phyloP scores from a whole-genome alignment of 2,888 invertebrate genomes.

The Trissolcus brochymenae region DNA sequence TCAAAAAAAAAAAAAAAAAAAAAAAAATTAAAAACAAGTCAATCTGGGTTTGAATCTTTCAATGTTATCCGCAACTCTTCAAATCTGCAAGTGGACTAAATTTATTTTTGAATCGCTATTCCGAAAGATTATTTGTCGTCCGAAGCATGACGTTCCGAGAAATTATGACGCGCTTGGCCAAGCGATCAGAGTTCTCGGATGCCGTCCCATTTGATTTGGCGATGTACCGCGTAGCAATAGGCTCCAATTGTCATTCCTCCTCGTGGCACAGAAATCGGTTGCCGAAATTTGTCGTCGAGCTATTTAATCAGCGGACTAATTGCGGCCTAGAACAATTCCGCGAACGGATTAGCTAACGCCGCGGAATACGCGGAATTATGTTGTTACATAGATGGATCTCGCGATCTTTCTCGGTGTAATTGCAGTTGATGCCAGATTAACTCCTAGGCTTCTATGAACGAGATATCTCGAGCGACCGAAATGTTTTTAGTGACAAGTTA shows the following conservation, averaged over 20 bases:
- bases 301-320: slow-evolving; percentile 7
- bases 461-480: too few species aligned
- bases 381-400: slow-evolving; percentile 21
- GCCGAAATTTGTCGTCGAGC: slow-evolving; percentile 24
- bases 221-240: slow-evolving; percentile 14
- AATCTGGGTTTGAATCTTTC: too few species aligned
- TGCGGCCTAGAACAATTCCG: slow-evolving; percentile 18
- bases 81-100: not conserved
- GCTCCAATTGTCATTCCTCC: slow-evolving; percentile 25
- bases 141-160: slow-evolving; percentile 35
- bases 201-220: slow-evolving; percentile 29
- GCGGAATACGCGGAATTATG: slow-evolving; percentile 31
- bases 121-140: slow-evolving; percentile 10
- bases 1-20: too few species aligned
- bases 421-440: too few species aligned
- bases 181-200: slow-evolving; percentile 23
- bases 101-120: slow-evolving; percentile 9
- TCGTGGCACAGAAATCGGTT: slow-evolving; percentile 25
- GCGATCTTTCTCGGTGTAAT: slow-evolving; percentile 41
- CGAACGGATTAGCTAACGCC: slow-evolving; percentile 29
- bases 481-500: too few species aligned
- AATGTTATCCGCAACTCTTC: not conserved
- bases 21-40: too few species aligned
- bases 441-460: too few species aligned
- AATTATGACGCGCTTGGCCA: slow-evolving; percentile 34